Conservation (phyloP, 2,888 invertebrate species). For the Merodon equestris region DNA sequence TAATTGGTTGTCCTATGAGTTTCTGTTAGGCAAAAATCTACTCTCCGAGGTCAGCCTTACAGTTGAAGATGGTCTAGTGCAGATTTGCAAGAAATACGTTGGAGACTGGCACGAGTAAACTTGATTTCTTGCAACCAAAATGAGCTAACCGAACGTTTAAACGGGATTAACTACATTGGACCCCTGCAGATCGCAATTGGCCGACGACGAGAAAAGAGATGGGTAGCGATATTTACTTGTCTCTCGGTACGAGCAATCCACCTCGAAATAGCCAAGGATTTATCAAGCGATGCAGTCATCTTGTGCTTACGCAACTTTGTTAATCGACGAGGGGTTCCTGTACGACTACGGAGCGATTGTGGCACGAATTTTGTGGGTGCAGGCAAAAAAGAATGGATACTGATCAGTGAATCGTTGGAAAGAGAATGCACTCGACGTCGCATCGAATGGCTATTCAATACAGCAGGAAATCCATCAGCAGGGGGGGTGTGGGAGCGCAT, state of each 20-base stretch:
- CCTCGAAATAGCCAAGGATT: constrained; percentile 42
- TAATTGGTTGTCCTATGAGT: too few species aligned
- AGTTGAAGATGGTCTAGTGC: too few species aligned
- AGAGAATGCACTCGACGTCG: constrained; percentile 32
- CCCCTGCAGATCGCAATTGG: constrained; percentile 57
- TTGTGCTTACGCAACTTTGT: constrained; percentile 46
- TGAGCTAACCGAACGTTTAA: too few species aligned
- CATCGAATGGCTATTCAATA: constrained; percentile 62
- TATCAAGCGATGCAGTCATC: constrained; percentile 52
- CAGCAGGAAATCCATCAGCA: constrained; percentile 54
- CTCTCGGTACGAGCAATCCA: constrained; percentile 45
- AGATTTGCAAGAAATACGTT: too few species aligned
- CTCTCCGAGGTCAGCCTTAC: too few species aligned
- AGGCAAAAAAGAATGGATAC: constrained; percentile 16
- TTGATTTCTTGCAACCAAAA: too few species aligned
- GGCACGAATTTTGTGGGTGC: constrained; percentile 44
- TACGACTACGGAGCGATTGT: constrained; percentile 27
- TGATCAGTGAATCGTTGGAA: constrained; percentile 19
- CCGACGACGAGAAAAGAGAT: constrained; percentile 60
- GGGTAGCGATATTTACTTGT: constrained; percentile 57
- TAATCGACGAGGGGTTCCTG: constrained; percentile 46
- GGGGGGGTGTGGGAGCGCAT: constrained; percentile 61
- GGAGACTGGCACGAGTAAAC: too few species aligned
- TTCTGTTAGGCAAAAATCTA: too few species aligned
- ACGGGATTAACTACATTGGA: constrained; percentile 69